phyloP scores from a whole-genome alignment of 2,113 vertebrate species.

The Fulica atra region DNA sequence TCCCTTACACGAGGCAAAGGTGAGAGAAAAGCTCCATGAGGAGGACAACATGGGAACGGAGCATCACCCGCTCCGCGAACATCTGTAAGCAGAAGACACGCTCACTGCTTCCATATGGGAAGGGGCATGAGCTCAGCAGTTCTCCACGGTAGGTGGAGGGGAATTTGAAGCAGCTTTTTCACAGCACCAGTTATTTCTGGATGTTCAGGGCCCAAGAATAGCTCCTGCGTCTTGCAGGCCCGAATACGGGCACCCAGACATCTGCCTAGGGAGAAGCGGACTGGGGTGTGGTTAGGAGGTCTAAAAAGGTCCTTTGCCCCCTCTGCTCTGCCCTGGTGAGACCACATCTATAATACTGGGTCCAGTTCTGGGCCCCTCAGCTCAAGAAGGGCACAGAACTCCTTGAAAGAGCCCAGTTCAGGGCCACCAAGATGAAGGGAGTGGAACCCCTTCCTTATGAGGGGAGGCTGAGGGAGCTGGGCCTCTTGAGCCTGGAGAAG shows the following conservation, averaged over 20 bases:
- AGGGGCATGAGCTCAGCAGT: constrained; percentile 2
- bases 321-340: too few relatives aligned
- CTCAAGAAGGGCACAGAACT: too few relatives aligned
- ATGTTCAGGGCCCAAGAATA: background rate
- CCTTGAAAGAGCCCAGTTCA: too few relatives aligned
- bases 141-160: background rate
- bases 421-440: too few relatives aligned
- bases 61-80: background rate
- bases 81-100: background rate
- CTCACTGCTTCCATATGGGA: background rate
- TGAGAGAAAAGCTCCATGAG: background rate
- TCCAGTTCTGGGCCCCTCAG: too few relatives aligned
- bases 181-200: background rate
- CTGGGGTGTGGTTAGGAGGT: too few relatives aligned
- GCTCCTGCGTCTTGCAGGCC: background rate
- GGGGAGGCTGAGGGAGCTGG: too few relatives aligned
- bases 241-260: background rate
- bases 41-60: background rate
- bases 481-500: too few relatives aligned
- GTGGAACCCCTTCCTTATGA: too few relatives aligned
- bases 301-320: too few relatives aligned
- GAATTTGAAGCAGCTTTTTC: background rate
- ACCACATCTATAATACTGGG: too few relatives aligned
- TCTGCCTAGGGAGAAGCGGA: background rate
- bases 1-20: background rate